phyloP scores from a whole-genome alignment of 2,888 invertebrate species.

The Parnassius orleans region DNA sequence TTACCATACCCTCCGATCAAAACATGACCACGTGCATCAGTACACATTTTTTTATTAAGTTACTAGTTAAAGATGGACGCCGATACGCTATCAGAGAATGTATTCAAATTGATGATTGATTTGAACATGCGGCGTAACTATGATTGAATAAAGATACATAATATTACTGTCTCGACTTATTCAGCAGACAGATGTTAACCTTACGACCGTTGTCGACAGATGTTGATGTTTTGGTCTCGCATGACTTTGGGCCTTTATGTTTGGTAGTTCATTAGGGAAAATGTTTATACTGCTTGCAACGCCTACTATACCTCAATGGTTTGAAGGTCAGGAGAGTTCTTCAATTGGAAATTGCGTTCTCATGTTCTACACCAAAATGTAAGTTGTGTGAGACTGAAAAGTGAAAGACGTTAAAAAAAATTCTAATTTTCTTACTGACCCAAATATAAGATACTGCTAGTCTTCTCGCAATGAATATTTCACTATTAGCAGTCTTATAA shows the following conservation, averaged over 20 bases:
- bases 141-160: conserved; percentile 79
- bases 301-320: conserved; percentile 7
- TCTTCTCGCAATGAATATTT: no score
- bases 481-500: no score
- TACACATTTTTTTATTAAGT: conserved; percentile 45
- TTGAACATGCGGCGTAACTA: conserved; percentile 59
- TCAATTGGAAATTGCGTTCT: background rate
- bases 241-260: conserved; percentile 13
- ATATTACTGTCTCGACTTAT: conserved; percentile 64
- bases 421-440: no score
- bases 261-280: conserved; percentile 24
- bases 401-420: background rate
- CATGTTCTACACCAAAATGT: background rate
- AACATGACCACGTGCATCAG: conserved; percentile 30
- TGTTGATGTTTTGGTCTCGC: conserved; percentile 20
- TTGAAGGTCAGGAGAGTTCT: background rate
- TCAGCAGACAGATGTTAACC: conserved; percentile 58
- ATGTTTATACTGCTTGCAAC: conserved; percentile 11
- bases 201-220: conserved; percentile 59
- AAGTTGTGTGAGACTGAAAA: background rate
- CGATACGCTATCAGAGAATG: conserved; percentile 56
- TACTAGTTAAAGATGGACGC: conserved; percentile 43
- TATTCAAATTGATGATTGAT: conserved; percentile 80
- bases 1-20: conserved; percentile 28
- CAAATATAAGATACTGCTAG: no score